A percentile compares a stretch with the other conserved stretches of the same genome.
phyloP scores from a whole-genome alignment of 2,888 invertebrate genomes.

The Coelogynopora nodosa region DNA sequence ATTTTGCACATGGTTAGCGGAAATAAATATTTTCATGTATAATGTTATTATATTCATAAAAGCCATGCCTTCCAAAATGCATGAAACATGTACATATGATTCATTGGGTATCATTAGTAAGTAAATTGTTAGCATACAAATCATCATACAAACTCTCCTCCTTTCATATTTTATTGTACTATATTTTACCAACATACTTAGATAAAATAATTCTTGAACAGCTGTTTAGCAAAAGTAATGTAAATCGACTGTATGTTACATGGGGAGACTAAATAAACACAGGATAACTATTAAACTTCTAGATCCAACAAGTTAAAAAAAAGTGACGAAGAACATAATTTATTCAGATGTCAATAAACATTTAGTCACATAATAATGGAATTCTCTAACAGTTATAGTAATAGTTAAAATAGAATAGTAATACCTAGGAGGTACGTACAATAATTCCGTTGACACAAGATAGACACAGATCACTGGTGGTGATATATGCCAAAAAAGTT shows the following conservation, averaged over 20 bases:
- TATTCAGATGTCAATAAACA: background rate
- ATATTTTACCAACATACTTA: too few species aligned
- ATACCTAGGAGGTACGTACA: background rate
- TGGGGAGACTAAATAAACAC: background rate
- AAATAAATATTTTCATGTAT: background rate
- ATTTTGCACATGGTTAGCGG: background rate
- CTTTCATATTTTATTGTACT: too few species aligned
- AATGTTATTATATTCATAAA: background rate
- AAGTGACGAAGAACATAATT: background rate
- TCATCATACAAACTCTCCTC: too few species aligned
- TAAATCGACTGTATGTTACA: background rate
- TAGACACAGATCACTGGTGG: too few species aligned
- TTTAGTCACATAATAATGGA: background rate
- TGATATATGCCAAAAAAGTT: background rate
- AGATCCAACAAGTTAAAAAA: background rate
- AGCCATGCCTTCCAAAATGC: background rate
- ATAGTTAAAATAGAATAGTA: background rate
- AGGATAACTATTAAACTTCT: background rate
- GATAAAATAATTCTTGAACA: too few species aligned
- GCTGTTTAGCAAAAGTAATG: too few species aligned
- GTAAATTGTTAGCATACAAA: background rate
- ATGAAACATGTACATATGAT: background rate
- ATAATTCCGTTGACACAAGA: background rate
- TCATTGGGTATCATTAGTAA: background rate
- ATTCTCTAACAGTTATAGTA: too few species aligned